Conservation (phyloP, 2,113 vertebrate species). For the Hippocampus comes region DNA sequence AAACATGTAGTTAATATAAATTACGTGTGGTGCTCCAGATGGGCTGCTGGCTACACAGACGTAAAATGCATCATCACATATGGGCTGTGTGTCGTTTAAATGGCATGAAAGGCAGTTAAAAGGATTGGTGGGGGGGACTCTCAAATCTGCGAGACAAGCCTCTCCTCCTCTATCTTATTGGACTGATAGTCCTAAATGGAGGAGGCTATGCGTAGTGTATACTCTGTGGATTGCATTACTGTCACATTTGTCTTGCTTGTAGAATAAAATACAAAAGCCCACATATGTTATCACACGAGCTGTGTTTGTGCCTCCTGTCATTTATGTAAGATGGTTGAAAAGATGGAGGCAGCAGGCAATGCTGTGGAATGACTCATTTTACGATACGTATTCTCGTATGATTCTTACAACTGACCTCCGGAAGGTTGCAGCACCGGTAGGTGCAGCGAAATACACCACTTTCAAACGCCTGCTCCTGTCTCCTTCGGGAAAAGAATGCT, state of each 20-base stretch:
- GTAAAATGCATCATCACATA: background rate
- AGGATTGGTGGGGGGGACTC: background rate
- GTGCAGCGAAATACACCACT: background rate
- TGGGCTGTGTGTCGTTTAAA: background rate
- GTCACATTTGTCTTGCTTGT: background rate
- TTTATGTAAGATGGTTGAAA: background rate
- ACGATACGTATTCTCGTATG: background rate
- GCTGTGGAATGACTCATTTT: background rate
- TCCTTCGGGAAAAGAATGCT: background rate
- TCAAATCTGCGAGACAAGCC: background rate
- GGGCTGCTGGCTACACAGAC: too few relatives aligned
- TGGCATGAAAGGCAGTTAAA: background rate
- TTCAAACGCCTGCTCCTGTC: background rate
- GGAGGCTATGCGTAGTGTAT: background rate
- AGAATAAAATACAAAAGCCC: background rate
- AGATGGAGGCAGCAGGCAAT: background rate
- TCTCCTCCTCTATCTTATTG: background rate
- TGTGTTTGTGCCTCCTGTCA: background rate
- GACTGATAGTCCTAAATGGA: background rate
- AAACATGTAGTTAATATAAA: too few relatives aligned
- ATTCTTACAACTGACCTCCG: background rate
- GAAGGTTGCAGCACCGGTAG: background rate
- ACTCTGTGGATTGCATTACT: background rate
- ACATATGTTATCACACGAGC: background rate
- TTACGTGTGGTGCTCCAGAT: too few relatives aligned